Base-by-base conservation (phyloP, 2,113 vertebrate species). In the Pipa parva region DNA sequence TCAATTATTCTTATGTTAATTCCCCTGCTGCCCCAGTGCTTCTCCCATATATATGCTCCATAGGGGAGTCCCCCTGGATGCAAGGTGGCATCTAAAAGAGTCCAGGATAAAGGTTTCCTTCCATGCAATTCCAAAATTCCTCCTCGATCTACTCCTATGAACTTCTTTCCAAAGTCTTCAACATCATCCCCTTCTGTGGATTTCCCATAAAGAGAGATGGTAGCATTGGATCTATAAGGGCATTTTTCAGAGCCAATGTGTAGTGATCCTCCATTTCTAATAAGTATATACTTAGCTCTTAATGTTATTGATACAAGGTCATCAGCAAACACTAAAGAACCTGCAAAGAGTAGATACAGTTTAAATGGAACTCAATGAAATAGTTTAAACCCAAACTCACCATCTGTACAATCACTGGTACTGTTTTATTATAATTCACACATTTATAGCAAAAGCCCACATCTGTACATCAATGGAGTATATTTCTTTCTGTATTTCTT, bases 1-100 rank as follows among this genome's bases (percentile, higher is more conserved):
- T 81, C 81, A n/a, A 76, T 57, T n/a, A 77, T 1, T 28, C 65
- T 74, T 2, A 79, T 22, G 21, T 73, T 73, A 68, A 81, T 78
- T 5, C 82, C 78, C 4, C 79, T 64, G 73, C 75, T 76, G 54
- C 76, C 75, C 79, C 81, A 63, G 1, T 31, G 76, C 63, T 65
- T 72, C 63, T 81, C 63, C 12, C 69, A 80, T 48, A 21, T 58
- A n/a, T 72, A 72, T 10, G 29, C n/a, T 3, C 78, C 75, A 22
- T 74, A 48, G 20, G 12, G 70, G 27, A 78, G 63, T 5, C 77
- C 76, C 0, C 77, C 77, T 7, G 79, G 63, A 56, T 74, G 27
- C 52, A 76, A 27, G 0, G 77, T 78, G 45, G 63, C 50, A 27
- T 68, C 63, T 63, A 70, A 59, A 7, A 77, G 50, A 2, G 56